Percentiles rank a stretch among this genome's conserved stretches.
These are phyloP conservation scores for Craseonycteris thonglongyai DNA, from an alignment of 2,113 vertebrate species.

Conservation along the genomic window DNA sequence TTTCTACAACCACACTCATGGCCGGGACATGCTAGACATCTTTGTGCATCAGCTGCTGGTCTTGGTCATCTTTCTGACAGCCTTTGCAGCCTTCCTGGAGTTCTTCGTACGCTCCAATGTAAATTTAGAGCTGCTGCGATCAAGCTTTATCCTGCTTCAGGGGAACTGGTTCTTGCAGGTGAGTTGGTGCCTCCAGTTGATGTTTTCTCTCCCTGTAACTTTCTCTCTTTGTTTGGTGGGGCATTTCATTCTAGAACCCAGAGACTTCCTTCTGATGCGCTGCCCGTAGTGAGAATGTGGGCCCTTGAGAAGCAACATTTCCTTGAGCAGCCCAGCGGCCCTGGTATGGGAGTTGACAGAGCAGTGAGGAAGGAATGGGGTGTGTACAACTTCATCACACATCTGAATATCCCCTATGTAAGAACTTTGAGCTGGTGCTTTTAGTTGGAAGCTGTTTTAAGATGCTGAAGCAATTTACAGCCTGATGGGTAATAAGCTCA, in stretches of 20 bases:
- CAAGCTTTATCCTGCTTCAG: constrained; percentile 87
- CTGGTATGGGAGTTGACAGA: neutral
- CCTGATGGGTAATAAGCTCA: neutral
- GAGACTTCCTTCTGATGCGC: neutral
- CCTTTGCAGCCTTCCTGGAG: constrained; percentile 86
- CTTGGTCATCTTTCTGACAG: constrained; percentile 81
- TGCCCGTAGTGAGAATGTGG: neutral
- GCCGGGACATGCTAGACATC: constrained; percentile 87
- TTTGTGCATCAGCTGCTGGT: constrained; percentile 90
- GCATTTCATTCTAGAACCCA: neutral
- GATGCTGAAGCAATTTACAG: neutral
- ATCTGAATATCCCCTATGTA: neutral
- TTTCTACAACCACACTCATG: constrained; percentile 94
- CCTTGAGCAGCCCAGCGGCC: neutral
- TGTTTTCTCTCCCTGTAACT: neutral
- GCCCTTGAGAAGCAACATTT: neutral
- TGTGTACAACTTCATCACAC: neutral
- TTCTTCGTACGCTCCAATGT: constrained; percentile 87
- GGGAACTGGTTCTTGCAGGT: constrained; percentile 99
- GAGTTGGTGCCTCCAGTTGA: constrained; percentile 34
- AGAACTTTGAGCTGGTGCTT: neutral
- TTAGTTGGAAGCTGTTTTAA: neutral
- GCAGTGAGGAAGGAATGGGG: neutral
- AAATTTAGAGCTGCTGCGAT: constrained; percentile 88
- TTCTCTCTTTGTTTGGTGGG: neutral